These are phyloP conservation scores for Chelmon rostratus DNA, from an alignment of 2,797 vertebrate genomes.

Conservation along the genomic window DNA sequence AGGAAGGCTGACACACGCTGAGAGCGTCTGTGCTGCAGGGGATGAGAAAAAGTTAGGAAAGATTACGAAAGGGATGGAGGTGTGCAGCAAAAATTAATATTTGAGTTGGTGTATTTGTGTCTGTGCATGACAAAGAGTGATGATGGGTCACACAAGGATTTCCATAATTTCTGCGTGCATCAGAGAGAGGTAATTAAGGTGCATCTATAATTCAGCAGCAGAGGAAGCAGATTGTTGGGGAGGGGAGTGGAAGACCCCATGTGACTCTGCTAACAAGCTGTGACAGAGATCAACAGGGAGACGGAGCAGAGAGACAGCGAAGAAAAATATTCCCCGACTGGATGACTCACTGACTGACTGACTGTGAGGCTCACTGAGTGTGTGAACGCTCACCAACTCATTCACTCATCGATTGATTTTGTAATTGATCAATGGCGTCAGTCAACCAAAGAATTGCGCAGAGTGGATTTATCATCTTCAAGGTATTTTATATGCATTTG, in stretches of 20 bases:
- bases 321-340: slow-evolving; percentile 1
- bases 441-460: background rate
- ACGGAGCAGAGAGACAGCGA: slow-evolving; percentile 14
- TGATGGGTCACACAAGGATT: slow-evolving; percentile 39
- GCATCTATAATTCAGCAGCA: slow-evolving; percentile 81
- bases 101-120: slow-evolving; percentile 14
- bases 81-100: slow-evolving; percentile 23
- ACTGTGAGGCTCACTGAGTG: slow-evolving; percentile 12
- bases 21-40: background rate
- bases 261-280: slow-evolving; percentile 63
- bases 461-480: background rate
- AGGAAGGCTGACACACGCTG: slow-evolving; percentile 4
- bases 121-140: slow-evolving; percentile 1
- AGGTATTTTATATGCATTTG: background rate
- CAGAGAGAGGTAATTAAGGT: slow-evolving; percentile 70
- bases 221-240: slow-evolving; percentile 52
- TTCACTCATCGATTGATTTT: background rate
- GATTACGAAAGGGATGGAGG: slow-evolving; percentile 5
- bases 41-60: background rate
- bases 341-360: slow-evolving; percentile 24
- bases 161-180: slow-evolving; percentile 38
- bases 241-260: slow-evolving; percentile 36
- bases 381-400: slow-evolving; percentile 37
- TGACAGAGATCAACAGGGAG: slow-evolving; percentile 54
- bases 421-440: background rate